phyloP scores from a whole-genome alignment of 1,140 invertebrate genomes.

The Aricia agestis region DNA sequence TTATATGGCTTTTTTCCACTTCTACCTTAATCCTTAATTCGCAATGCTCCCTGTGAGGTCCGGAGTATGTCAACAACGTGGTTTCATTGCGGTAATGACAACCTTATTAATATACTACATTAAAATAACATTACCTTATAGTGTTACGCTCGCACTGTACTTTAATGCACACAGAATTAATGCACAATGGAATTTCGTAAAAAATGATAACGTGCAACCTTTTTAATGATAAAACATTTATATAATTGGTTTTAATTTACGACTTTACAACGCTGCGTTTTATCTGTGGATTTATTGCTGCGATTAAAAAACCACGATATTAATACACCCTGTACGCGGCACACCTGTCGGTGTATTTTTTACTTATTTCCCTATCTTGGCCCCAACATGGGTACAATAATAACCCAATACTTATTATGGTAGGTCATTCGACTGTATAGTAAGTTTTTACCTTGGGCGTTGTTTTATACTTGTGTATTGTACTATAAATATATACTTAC shows the following conservation, averaged over 20 bases:
- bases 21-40: too few species aligned
- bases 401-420: constrained; percentile 50
- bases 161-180: background rate
- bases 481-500: too few species aligned
- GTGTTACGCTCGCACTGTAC: too few species aligned
- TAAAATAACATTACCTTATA: too few species aligned
- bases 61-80: too few species aligned
- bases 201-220: constrained; percentile 7
- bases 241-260: background rate
- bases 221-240: background rate
- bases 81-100: too few species aligned
- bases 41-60: too few species aligned
- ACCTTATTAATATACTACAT: too few species aligned
- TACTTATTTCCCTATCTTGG: constrained; percentile 44
- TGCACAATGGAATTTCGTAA: background rate
- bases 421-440: constrained; percentile 41
- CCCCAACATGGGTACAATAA: constrained; percentile 42
- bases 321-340: constrained; percentile 40
- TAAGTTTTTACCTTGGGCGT: too few species aligned
- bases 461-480: too few species aligned
- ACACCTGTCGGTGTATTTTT: constrained; percentile 53
- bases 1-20: too few species aligned
- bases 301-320: constrained; percentile 11
- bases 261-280: background rate
- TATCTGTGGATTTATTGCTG: background rate